A percentile compares a stretch with the other conserved stretches of the same genome.
Conservation (phyloP, 2,797 vertebrate genomes). For the Bryconaethiops microstoma region DNA sequence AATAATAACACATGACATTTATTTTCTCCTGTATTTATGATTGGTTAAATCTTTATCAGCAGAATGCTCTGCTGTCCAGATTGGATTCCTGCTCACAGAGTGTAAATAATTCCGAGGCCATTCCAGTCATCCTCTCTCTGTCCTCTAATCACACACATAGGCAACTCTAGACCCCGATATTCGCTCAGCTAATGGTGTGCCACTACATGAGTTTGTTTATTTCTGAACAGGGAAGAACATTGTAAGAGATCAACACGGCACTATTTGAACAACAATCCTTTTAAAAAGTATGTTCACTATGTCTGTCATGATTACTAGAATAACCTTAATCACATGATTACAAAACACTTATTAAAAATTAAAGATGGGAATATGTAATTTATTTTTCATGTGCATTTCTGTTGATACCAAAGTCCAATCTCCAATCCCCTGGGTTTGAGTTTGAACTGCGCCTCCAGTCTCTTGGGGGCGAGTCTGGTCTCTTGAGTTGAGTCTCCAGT, state of each 20-base stretch:
- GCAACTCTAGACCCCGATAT: not conserved
- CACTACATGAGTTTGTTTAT: not conserved
- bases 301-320: not conserved
- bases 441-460: too few species aligned
- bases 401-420: too few species aligned
- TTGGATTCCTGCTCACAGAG: conserved; percentile 55
- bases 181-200: not conserved
- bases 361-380: too few species aligned
- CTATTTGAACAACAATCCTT: not conserved
- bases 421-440: too few species aligned
- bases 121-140: conserved; percentile 37
- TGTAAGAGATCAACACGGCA: not conserved
- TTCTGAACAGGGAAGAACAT: not conserved
- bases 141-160: conserved; percentile 33
- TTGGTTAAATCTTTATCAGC: conserved; percentile 58
- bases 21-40: conserved; percentile 53
- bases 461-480: too few species aligned
- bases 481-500: too few species aligned
- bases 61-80: conserved; percentile 40
- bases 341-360: too few species aligned
- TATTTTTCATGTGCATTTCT: too few species aligned
- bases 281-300: not conserved
- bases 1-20: conserved; percentile 52
- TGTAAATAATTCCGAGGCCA: conserved; percentile 55
- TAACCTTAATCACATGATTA: too few species aligned